Conservation (phyloP, 2,888 invertebrate species). For the Diachrysia chrysitis region DNA sequence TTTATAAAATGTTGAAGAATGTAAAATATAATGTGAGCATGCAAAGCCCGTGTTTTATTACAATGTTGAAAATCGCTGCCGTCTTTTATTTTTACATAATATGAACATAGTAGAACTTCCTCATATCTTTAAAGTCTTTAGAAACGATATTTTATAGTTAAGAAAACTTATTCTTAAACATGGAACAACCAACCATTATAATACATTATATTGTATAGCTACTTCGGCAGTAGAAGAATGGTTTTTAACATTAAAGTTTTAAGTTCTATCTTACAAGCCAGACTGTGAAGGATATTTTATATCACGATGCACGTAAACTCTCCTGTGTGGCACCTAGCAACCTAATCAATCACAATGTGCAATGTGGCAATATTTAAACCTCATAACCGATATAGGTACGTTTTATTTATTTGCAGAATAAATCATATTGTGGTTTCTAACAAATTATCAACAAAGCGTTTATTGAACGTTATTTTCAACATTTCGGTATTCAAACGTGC, state of each 20-base stretch:
- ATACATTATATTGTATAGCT: background rate
- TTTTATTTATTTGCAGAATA: background rate
- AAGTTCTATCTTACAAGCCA: no score
- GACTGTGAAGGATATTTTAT: no score
- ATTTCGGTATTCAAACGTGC: background rate
- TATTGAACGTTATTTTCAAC: background rate
- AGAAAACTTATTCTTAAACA: background rate
- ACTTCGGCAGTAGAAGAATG: background rate
- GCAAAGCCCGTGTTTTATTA: background rate
- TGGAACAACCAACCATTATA: background rate
- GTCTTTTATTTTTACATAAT: background rate
- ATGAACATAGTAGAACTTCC: background rate
- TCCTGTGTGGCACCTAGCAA: no score
- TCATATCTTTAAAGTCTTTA: background rate
- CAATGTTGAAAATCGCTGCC: background rate
- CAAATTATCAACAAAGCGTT: conserved; percentile 3
- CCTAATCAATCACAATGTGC: background rate
- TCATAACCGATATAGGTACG: background rate
- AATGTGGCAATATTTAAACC: background rate
- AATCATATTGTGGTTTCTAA: conserved; percentile 5
- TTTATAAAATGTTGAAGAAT: background rate
- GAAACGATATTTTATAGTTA: background rate
- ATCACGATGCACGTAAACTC: no score
- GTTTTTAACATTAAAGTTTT: background rate
- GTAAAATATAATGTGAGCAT: background rate